A percentile compares a stretch with the other conserved stretches of the same genome.
phyloP scores from a whole-genome alignment of 2,797 vertebrate species.

The Cossypha heuglini region DNA sequence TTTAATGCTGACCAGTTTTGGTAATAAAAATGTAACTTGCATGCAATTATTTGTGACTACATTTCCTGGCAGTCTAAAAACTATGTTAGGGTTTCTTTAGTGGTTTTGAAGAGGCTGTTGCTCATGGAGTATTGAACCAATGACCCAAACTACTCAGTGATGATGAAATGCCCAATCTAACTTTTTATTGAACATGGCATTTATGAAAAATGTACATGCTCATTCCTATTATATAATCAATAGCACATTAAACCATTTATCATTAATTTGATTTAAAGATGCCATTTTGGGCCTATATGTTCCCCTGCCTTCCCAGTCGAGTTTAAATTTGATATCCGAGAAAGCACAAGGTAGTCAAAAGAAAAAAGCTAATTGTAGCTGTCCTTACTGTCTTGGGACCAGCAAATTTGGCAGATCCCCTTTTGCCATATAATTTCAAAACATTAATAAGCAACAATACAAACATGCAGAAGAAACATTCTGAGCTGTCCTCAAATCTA shows the following conservation, averaged over 20 bases:
- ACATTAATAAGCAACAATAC: neutral
- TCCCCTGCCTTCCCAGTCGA: neutral
- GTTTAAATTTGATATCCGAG: conserved; percentile 33
- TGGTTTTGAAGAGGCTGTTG: conserved; percentile 36
- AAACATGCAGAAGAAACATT: neutral
- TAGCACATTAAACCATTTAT: conserved; percentile 72
- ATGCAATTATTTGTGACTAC: conserved; percentile 21
- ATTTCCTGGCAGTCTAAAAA: conserved; percentile 29
- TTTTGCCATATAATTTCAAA: neutral
- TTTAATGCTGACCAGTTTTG: conserved; percentile 31
- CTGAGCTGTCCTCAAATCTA: neutral
- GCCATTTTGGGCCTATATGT: neutral
- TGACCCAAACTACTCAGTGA: conserved; percentile 53
- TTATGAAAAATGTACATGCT: conserved; percentile 73
- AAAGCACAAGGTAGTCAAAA: neutral
- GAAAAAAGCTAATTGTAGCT: neutral
- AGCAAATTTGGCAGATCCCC: neutral
- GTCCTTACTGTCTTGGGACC: neutral
- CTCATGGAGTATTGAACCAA: conserved; percentile 60
- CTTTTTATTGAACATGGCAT: conserved; percentile 69
- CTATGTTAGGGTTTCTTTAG: conserved; percentile 26
- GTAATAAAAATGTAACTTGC: conserved; percentile 15
- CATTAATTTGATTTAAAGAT: conserved; percentile 69
- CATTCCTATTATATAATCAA: conserved; percentile 72
- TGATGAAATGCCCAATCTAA: conserved; percentile 72